phyloP scores from a whole-genome alignment of 1,140 invertebrate genomes.

The Euura saliciscinereae region DNA sequence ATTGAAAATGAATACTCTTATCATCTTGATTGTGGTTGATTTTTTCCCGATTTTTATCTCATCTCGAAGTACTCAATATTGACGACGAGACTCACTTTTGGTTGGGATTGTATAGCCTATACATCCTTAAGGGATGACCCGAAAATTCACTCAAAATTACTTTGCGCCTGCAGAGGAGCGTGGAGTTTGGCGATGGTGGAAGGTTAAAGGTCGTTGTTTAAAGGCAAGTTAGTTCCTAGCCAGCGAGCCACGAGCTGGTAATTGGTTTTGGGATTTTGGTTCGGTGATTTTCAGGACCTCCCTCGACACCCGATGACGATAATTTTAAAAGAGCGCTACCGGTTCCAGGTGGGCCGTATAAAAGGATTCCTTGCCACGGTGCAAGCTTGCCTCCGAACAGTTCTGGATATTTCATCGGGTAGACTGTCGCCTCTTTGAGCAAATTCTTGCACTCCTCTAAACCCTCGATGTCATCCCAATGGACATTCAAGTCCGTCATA shows the following conservation, averaged over 20 bases:
- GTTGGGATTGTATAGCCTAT: too few species aligned
- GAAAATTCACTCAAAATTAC: not conserved
- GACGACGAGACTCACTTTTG: too few species aligned
- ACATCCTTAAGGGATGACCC: not conserved
- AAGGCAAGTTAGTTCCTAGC: conserved; percentile 1
- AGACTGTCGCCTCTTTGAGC: conserved; percentile 89
- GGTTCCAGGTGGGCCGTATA: conserved; percentile 86
- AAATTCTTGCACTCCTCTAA: conserved; percentile 79
- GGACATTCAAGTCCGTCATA: conserved; percentile 66
- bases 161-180: not conserved
- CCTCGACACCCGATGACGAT: not conserved
- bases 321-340: conserved; percentile 35
- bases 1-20: too few species aligned
- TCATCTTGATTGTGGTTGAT: too few species aligned
- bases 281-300: not conserved
- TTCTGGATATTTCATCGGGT: conserved; percentile 84
- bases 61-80: too few species aligned
- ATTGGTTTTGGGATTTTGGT: conserved; percentile 2
- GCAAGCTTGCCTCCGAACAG: conserved; percentile 79
- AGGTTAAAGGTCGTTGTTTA: not conserved
- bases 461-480: conserved; percentile 79
- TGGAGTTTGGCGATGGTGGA: not conserved
- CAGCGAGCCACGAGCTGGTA: not conserved
- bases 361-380: conserved; percentile 81
- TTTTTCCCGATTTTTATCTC: too few species aligned